Conservation (phyloP, 2,888 invertebrate species). For the Leucophora obtusa region DNA sequence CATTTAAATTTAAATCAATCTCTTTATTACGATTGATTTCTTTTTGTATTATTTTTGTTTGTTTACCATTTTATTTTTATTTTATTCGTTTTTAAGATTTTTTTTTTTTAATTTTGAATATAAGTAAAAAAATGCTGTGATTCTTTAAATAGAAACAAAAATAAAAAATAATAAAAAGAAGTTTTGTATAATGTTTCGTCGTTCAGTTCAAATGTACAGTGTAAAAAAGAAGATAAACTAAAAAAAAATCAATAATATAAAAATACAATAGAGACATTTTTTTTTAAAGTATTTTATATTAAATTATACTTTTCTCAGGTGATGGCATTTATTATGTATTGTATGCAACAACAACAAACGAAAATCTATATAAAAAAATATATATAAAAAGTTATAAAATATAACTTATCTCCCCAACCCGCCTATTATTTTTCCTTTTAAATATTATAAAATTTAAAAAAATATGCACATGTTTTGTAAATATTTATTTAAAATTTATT, state of each 20-base stretch:
- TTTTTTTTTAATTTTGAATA: conserved; percentile 53
- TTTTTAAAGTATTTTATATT: conserved; percentile 56
- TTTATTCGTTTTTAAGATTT: conserved; percentile 41
- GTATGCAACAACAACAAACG: conserved; percentile 52
- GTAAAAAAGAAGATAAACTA: conserved; percentile 59
- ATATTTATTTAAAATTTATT: background rate
- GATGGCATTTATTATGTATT: conserved; percentile 73
- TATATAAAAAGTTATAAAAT: conserved; percentile 52
- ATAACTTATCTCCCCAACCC: conserved; percentile 44
- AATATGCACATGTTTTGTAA: background rate
- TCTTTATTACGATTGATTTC: conserved; percentile 1
- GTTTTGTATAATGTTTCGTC: conserved; percentile 59
- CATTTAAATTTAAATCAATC: background rate
- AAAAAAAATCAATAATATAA: conserved; percentile 40
- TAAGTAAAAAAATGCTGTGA: conserved; percentile 72
- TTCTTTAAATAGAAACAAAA: conserved; percentile 71
- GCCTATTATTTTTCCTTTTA: background rate
- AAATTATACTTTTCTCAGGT: conserved; percentile 75
- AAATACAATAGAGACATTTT: conserved; percentile 57
- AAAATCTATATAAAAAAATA: conserved; percentile 38
- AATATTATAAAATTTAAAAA: background rate
- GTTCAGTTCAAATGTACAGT: conserved; percentile 66
- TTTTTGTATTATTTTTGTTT: conserved; percentile 19
- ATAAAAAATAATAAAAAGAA: conserved; percentile 33
- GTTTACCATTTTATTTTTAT: background rate